Percentiles rank a stretch among this genome's conserved stretches.
Conservation (phyloP, 1,140 invertebrate genomes). For the Carposina sasakii region DNA sequence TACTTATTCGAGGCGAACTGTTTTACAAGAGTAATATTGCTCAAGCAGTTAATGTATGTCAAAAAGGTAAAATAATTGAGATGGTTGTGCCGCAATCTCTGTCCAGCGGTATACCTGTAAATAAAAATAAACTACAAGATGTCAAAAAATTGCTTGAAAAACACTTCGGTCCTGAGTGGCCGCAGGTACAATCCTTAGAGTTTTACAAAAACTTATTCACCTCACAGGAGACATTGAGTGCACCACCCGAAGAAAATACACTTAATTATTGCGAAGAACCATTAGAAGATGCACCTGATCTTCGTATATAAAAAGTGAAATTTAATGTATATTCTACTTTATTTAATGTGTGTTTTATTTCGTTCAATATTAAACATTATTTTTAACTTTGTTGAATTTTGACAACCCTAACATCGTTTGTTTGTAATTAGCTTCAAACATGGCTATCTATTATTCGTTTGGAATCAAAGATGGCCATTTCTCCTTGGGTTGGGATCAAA, state of each 20-base stretch:
- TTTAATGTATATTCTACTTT: background rate
- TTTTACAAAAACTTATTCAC: background rate
- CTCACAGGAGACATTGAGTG: background rate
- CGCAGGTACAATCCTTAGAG: background rate
- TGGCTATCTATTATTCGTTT: background rate
- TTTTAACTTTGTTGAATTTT: background rate
- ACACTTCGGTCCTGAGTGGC: conserved; percentile 16
- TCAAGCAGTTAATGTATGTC: conserved; percentile 17
- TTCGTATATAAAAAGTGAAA: background rate
- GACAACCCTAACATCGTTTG: background rate
- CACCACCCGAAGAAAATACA: background rate
- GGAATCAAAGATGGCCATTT: background rate
- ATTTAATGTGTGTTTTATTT: background rate
- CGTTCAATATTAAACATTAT: background rate
- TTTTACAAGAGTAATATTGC: conserved; percentile 17
- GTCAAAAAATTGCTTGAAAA: conserved; percentile 19
- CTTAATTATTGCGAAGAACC: background rate
- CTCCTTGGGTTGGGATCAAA: background rate
- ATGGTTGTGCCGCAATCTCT: conserved; percentile 14
- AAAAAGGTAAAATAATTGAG: conserved; percentile 15
- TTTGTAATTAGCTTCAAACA: background rate
- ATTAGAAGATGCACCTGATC: background rate
- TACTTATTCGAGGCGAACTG: conserved; percentile 14
- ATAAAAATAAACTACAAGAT: conserved; percentile 16
- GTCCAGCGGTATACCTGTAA: conserved; percentile 12